phyloP scores from a whole-genome alignment of 2,888 invertebrate genomes.

The Pseudanteris insignis region DNA sequence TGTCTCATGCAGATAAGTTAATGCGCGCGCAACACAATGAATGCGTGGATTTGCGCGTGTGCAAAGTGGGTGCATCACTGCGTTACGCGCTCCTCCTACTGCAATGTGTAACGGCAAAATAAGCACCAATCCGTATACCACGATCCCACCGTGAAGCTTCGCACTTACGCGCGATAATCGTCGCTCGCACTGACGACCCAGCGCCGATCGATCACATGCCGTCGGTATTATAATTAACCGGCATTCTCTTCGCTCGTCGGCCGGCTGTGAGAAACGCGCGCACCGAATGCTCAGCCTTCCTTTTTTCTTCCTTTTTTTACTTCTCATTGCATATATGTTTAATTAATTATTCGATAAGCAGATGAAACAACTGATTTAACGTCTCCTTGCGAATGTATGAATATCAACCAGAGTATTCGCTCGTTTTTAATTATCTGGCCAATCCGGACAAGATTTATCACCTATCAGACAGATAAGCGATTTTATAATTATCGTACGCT shows the following conservation, averaged over 20 bases:
- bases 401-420: too few species aligned
- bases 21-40: slow-evolving; percentile 34
- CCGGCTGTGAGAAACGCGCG: slow-evolving; percentile 34
- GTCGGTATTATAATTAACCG: slow-evolving; percentile 27
- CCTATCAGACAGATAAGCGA: too few species aligned
- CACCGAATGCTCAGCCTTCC: too few species aligned
- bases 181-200: slow-evolving; percentile 12
- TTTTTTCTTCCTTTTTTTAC: too few species aligned
- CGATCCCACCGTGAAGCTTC: slow-evolving; percentile 31
- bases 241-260: slow-evolving; percentile 12
- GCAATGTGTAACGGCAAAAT: slow-evolving; percentile 50
- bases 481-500: too few species aligned
- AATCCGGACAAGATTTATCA: too few species aligned
- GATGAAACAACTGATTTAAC: too few species aligned
- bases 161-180: slow-evolving; percentile 29
- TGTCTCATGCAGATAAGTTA: slow-evolving; percentile 10
- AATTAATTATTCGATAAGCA: too few species aligned
- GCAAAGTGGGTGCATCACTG: slow-evolving; percentile 47
- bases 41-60: slow-evolving; percentile 42
- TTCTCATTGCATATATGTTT: too few species aligned
- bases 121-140: slow-evolving; percentile 52
- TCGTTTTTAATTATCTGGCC: too few species aligned
- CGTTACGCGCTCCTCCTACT: slow-evolving; percentile 59
- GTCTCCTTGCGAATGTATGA: too few species aligned
- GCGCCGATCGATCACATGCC: slow-evolving; percentile 34